Conservation (phyloP, 2,888 invertebrate species). For the Stomorhina lunata region DNA sequence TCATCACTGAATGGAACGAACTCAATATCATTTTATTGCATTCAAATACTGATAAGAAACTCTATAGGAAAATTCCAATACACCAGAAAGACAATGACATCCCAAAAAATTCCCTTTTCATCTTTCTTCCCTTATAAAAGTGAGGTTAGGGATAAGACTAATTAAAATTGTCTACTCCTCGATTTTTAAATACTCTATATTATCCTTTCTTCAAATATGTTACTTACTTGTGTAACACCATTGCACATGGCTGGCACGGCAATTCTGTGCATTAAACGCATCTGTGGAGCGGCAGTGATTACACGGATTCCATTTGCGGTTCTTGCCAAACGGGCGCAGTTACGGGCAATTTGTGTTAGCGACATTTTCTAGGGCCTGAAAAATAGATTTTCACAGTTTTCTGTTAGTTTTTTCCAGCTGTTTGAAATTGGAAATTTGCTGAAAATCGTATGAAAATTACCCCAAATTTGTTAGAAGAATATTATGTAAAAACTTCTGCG, state of each 20-base stretch:
- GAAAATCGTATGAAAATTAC: slow-evolving; percentile 70
- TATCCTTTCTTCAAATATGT: not conserved
- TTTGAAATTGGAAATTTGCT: not conserved
- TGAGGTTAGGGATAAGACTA: slow-evolving; percentile 72
- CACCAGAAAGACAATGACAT: not conserved
- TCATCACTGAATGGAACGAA: not conserved
- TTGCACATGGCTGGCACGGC: slow-evolving; percentile 73
- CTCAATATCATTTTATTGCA: not conserved
- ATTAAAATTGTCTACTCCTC: not conserved
- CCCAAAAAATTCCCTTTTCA: not conserved
- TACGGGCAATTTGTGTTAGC: slow-evolving; percentile 78
- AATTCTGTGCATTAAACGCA: slow-evolving; percentile 76
- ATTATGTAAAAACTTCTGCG: slow-evolving; percentile 77
- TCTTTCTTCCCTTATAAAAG: slow-evolving; percentile 5
- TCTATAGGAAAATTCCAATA: not conserved
- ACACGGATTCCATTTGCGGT: slow-evolving; percentile 70
- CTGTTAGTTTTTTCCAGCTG: not conserved
- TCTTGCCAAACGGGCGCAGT: slow-evolving; percentile 74
- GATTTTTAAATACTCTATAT: not conserved
- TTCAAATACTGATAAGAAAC: slow-evolving; percentile 40
- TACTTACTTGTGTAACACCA: slow-evolving; percentile 70
- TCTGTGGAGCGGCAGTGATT: slow-evolving; percentile 72
- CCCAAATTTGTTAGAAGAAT: slow-evolving; percentile 69
- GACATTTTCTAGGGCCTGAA: slow-evolving; percentile 71
- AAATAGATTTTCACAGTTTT: not conserved